phyloP scores from a whole-genome alignment of 2,113 vertebrate species.

The Archocentrus centrarchus region DNA sequence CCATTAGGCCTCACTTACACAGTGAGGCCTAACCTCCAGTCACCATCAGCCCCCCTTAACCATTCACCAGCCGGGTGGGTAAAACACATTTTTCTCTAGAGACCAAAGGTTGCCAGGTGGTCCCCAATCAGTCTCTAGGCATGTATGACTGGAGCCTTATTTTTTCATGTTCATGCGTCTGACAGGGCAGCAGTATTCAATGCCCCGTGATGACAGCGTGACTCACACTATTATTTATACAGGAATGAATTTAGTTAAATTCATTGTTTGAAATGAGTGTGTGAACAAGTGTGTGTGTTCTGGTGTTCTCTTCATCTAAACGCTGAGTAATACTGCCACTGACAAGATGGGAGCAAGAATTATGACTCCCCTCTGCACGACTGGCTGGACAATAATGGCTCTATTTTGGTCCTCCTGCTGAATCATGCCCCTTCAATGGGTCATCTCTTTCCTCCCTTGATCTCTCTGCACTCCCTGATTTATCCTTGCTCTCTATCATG shows the following conservation, averaged over 20 bases:
- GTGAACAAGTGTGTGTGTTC: not conserved
- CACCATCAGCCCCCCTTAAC: too few relatives aligned
- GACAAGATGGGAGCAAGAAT: constrained; percentile 58
- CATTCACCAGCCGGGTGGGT: too few relatives aligned
- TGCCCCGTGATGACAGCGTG: too few relatives aligned
- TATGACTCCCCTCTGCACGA: constrained; percentile 64
- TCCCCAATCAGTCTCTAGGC: too few relatives aligned
- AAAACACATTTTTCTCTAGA: too few relatives aligned
- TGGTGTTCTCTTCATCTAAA: constrained; percentile 41
- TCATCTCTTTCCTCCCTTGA: constrained; percentile 56
- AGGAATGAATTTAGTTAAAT: not conserved
- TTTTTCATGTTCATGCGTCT: too few relatives aligned
- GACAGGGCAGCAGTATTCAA: too few relatives aligned
- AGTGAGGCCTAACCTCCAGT: not conserved
- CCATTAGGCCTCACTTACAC: not conserved
- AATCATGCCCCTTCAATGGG: constrained; percentile 69
- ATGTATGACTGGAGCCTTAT: too few relatives aligned
- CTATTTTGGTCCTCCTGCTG: constrained; percentile 78
- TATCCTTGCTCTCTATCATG: constrained; percentile 23
- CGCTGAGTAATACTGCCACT: constrained; percentile 64
- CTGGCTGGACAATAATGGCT: constrained; percentile 71
- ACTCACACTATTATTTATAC: not conserved
- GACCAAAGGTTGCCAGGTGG: too few relatives aligned
- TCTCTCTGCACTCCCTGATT: constrained; percentile 39
- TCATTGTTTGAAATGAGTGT: not conserved